Conservation (phyloP, 1,140 invertebrate species). For the Potamilus streckersoni region DNA sequence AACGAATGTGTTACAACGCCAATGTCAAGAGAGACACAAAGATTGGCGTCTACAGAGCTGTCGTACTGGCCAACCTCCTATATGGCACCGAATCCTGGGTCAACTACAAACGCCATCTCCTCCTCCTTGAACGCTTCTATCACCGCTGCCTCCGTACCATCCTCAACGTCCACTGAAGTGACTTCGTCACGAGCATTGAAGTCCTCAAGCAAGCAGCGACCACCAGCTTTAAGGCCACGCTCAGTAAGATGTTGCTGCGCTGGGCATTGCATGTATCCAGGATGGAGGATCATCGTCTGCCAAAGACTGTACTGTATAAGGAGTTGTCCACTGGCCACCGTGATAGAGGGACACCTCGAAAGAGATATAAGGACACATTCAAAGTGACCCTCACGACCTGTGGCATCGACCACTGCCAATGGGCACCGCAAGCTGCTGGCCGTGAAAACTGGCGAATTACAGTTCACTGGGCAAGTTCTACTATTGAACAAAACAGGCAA, state of each 20-base stretch:
- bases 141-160: not conserved
- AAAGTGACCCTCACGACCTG: too few relatives aligned
- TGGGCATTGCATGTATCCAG: constrained; percentile 19
- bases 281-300: constrained; percentile 16
- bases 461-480: too few relatives aligned
- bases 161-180: not conserved
- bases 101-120: constrained; percentile 12
- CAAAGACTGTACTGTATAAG: constrained; percentile 16
- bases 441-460: too few relatives aligned
- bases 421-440: too few relatives aligned
- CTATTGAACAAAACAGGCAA: too few relatives aligned
- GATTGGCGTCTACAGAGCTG: not conserved
- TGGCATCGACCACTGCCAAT: too few relatives aligned
- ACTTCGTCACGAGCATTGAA: too few relatives aligned
- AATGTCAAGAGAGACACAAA: not conserved
- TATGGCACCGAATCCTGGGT: constrained; percentile 20
- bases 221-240: too few relatives aligned
- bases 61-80: not conserved
- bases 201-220: too few relatives aligned
- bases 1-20: too few relatives aligned
- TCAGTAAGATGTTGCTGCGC: not conserved
- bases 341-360: too few relatives aligned
- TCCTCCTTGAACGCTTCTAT: not conserved
- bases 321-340: constrained; percentile 7
- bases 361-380: too few relatives aligned